These are phyloP conservation scores for Quadroppia sp. DNA, from an alignment of 2,888 invertebrate genomes.

Conservation along the genomic window DNA sequence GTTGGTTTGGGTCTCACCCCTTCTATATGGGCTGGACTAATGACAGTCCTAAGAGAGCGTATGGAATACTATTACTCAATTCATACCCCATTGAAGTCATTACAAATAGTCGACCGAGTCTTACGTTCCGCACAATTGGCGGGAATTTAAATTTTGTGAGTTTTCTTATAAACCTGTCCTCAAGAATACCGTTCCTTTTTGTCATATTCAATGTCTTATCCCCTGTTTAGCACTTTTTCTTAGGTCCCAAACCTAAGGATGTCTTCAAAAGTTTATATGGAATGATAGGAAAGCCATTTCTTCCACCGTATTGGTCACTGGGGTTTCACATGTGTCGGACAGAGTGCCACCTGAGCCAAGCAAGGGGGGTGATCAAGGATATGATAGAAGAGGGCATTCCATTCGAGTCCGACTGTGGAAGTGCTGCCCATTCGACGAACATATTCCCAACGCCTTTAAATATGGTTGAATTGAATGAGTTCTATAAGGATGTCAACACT, in stretches of 20 bases:
- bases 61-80: conserved; percentile 73
- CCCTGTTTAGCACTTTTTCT: conserved; percentile 56
- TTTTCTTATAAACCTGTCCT: not conserved
- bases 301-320: conserved; percentile 83
- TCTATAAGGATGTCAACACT: no score
- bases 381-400: conserved; percentile 70
- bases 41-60: conserved; percentile 56
- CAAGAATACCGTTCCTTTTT: not conserved
- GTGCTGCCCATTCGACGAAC: not conserved
- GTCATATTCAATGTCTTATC: not conserved
- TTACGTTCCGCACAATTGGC: conserved; percentile 76
- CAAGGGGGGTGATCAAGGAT: conserved; percentile 64
- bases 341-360: conserved; percentile 64
- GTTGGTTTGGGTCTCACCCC: conserved; percentile 66
- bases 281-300: conserved; percentile 68
- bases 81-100: conserved; percentile 80
- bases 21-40: conserved; percentile 71
- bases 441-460: not conserved
- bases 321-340: conserved; percentile 74
- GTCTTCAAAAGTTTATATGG: conserved; percentile 59
- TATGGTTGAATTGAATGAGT: no score
- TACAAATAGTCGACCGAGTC: conserved; percentile 71
- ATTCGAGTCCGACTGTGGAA: conserved; percentile 55
- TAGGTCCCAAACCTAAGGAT: conserved; percentile 66
- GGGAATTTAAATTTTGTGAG: conserved; percentile 72